Conservation (phyloP, 1,140 invertebrate genomes). For the Euborellia annulipes region DNA sequence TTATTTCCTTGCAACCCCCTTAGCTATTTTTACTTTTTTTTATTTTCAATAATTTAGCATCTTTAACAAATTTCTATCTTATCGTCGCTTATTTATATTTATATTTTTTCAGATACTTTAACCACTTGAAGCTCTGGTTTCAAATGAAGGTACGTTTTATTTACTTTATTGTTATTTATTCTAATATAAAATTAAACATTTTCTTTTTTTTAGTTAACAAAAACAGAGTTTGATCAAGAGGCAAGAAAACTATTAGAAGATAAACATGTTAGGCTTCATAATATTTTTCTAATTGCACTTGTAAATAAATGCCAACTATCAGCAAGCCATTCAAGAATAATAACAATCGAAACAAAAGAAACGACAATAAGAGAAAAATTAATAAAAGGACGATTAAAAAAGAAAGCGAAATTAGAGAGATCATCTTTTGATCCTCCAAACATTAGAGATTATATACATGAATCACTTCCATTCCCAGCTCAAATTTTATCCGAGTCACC, state of each 20-base stretch:
- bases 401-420: conserved; percentile 30
- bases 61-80: no score
- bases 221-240: conserved; percentile 65
- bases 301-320: conserved; percentile 60
- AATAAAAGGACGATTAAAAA: conserved; percentile 20
- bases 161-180: neutral
- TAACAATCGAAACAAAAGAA: conserved; percentile 9
- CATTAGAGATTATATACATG: conserved; percentile 3
- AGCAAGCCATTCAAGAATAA: conserved; percentile 16
- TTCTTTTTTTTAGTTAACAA: conserved; percentile 35
- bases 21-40: no score
- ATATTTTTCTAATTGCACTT: conserved; percentile 64
- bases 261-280: conserved; percentile 62
- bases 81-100: conserved; percentile 4
- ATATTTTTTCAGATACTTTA: conserved; percentile 36
- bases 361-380: conserved; percentile 11
- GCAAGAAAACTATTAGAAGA: conserved; percentile 47
- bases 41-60: no score
- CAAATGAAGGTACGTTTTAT: conserved; percentile 39
- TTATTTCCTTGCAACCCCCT: no score
- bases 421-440: conserved; percentile 39
- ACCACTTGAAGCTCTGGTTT: conserved; percentile 55
- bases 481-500: conserved; percentile 30
- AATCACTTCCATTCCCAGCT: neutral
- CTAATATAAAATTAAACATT: conserved; percentile 4